Conservation (phyloP, 2,888 invertebrate species). For the Tachina lurida region DNA sequence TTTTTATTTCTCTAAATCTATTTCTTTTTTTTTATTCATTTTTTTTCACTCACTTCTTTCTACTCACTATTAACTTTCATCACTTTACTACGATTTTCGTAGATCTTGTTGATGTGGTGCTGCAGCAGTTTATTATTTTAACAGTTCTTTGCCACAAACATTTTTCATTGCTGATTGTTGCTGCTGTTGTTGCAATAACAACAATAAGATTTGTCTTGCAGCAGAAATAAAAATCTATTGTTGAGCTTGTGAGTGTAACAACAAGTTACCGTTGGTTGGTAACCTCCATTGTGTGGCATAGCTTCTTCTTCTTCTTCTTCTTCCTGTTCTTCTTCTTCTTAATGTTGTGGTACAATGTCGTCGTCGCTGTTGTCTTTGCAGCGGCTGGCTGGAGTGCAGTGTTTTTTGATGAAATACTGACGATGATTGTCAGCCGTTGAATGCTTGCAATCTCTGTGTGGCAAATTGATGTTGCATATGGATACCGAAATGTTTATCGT, state of each 20-base stretch:
- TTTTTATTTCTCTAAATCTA: not conserved
- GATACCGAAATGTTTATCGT: slow-evolving; percentile 39
- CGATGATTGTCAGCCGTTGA: slow-evolving; percentile 65
- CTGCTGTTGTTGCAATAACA: slow-evolving; percentile 28
- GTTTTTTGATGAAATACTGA: slow-evolving; percentile 64
- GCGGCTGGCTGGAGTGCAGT: slow-evolving; percentile 15
- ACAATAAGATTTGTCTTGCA: slow-evolving; percentile 22
- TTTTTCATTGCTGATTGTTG: slow-evolving; percentile 21
- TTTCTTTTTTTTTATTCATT: not conserved
- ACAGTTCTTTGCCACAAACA: slow-evolving; percentile 61
- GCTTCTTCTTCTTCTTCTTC: slow-evolving; percentile 2
- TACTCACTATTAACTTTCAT: slow-evolving; percentile 56
- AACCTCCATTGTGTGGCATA: slow-evolving; percentile 56
- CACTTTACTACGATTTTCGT: slow-evolving; percentile 50
- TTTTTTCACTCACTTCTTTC: slow-evolving; percentile 10
- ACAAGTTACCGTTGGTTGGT: slow-evolving; percentile 65
- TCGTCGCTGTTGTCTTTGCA: slow-evolving; percentile 10
- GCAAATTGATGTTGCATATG: slow-evolving; percentile 67
- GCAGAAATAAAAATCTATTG: slow-evolving; percentile 26
- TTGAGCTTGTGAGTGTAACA: slow-evolving; percentile 36
- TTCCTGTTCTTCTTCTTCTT: not conserved
- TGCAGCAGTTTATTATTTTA: slow-evolving; percentile 64
- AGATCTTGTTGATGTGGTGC: slow-evolving; percentile 25
- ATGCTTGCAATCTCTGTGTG: slow-evolving; percentile 65
- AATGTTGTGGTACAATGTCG: slow-evolving; percentile 31